Conservation (phyloP, 2,113 vertebrate species). For the Myotis brandtii region DNA sequence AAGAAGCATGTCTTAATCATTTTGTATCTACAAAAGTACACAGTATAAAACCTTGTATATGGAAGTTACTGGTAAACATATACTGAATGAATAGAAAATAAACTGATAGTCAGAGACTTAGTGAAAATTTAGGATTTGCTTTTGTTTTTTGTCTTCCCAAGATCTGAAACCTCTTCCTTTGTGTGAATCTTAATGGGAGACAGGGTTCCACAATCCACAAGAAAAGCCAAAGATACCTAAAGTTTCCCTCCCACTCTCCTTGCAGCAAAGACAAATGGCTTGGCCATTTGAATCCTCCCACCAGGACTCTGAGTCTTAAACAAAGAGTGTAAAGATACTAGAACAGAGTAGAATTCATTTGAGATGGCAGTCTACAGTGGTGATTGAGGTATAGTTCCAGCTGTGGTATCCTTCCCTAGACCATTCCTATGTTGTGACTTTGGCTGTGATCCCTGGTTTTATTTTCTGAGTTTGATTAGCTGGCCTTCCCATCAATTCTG, state of each 20-base stretch:
- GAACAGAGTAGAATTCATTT: background rate
- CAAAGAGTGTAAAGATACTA: background rate
- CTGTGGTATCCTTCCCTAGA: background rate
- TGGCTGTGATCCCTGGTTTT: background rate
- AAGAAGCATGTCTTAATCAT: background rate
- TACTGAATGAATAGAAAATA: constrained; percentile 3
- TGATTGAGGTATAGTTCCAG: background rate
- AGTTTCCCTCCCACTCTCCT: background rate
- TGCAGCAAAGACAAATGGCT: background rate
- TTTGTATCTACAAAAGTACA: background rate
- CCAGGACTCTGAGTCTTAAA: constrained; percentile 3
- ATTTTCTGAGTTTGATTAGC: constrained; percentile 25
- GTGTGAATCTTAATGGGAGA: background rate
- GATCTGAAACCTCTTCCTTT: background rate
- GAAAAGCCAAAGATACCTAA: constrained; percentile 7
- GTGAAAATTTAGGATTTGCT: background rate
- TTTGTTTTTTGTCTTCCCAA: background rate
- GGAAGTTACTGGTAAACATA: background rate
- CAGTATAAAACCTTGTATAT: background rate
- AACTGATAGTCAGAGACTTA: background rate
- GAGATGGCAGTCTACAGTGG: background rate
- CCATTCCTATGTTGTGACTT: background rate
- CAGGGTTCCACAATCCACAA: background rate
- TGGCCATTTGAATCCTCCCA: background rate
- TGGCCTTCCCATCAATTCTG: background rate